Base-by-base conservation (phyloP, 2,797 vertebrate genomes). In the Melanotaenia parkinsoni region DNA sequence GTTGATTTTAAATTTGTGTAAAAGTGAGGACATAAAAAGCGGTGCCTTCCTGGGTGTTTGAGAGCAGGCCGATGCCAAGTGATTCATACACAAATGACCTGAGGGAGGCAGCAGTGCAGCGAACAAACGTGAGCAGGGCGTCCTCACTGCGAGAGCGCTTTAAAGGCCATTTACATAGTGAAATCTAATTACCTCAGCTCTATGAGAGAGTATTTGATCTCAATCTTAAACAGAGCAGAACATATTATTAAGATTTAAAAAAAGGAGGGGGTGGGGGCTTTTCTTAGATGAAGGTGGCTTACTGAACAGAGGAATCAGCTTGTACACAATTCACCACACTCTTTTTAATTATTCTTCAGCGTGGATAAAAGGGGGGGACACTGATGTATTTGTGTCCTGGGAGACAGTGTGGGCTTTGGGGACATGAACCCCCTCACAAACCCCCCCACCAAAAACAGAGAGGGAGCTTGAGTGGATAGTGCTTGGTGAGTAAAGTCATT, bases 81-180 rank as follows among this genome's bases (percentile, higher is more conserved):
- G 90, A 90, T 91, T 89, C 84, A 87, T 75, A 89, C 92, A 84
- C 84, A 90, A 90, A 91, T 92, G 90, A 91, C 95, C 95, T 95
- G 94, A 94, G 93, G 95, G 94, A 94, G 95, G 95, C 95, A 95
- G 94, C 92, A 95, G 92, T 91, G 93, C 91, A 94, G 91, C 88
- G 91, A 94, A 89, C 93, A 95, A 93, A 93, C 83, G 91, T 91
- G 88, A 89, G 87, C 80, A 77, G 83, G 84, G 84, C 75, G 12
- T 81, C 85, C 85, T 80, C 83, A 77, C 87, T 89, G 87, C 47
- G 79, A 86, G 81, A 80, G 76, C 59, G 79, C 88, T 93, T 90
- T 91, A 92, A 93, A 93, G 89, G 80, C 93, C 93, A 95, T 95
- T 94, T 94, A 94, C 94, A 95, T 94, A 95, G 93, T 89, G 89